Base-by-base conservation (phyloP, 2,888 invertebrate species). In the Mimumesa dahlbomi region DNA sequence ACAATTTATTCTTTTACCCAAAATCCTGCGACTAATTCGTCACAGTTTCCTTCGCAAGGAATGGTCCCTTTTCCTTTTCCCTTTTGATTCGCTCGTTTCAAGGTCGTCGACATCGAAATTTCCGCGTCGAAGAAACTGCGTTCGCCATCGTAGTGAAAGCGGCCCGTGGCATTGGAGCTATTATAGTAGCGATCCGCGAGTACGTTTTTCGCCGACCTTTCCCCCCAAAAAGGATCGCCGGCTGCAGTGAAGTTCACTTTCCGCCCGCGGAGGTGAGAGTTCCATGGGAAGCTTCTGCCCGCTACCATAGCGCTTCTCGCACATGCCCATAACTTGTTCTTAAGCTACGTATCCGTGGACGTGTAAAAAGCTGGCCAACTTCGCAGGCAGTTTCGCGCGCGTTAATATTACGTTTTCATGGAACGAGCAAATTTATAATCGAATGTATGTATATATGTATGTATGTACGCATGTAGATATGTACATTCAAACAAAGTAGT, bases 231-330 rank as follows among this genome's bases (percentile, higher is more conserved):
- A 77, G 72, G 72, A 84, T 79, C 84, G 77, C 84, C 65, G 18
- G 46, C 56, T 56, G 68, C 68, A 64, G 75, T 82, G 84, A 87
- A 86, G 87, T 86, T 88, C 86, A 86, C 83, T 83, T 81, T 84
- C 82, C 83, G 88, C 88, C 88, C 86, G 87, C 82, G 88, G 88
- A 88, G 88, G 88, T 87, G 88, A 88, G 88, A 88, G 88, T 77
- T 88, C 84, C 85, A 87, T 89, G 88, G 87, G 88, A 88, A 88
- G 87, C 88, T 86, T 83, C 87, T 86, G 85, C 85, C 83, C 85
- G 86, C 86, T 86, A 85, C 85, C 71, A 53, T 45, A 56, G 62
- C 70, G 21, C 70, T 65, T 59, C 38, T 59, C 38, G 69, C 75
- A 29, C 74, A 78, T 77, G 77, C 78, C 82, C 81, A 79, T 82